Base-by-base conservation (phyloP, 1,140 invertebrate genomes). In the Dendroctonus valens region DNA sequence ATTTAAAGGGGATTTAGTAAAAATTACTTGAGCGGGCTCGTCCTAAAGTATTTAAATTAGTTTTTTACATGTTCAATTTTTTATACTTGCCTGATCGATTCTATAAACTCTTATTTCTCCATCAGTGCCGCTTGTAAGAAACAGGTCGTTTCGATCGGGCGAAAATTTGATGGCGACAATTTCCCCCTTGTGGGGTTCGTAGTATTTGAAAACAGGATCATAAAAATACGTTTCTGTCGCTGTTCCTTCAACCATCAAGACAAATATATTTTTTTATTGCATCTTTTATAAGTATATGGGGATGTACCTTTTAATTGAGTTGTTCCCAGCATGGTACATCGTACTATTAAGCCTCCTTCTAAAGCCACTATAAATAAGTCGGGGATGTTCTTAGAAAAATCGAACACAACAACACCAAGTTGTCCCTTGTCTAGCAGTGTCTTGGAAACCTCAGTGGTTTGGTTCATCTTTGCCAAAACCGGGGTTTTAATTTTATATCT, bases 321-420 rank as follows among this genome's bases (percentile, higher is more conserved):
- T 7, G 70, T 67, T 38, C 75, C 76, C n/a, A 75, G 52, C 11
- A 72, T 50, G 37, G 76, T 77, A 67, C 77, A 78, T 50, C 74
- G 70, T 14, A 74, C 70, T 12, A 78, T 57, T 11, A 73, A 52
- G 41, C 77, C 77, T 7, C 77, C 76, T 64, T 79, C 77, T 46
- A 70, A 65, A 5, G 71, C 77, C 11, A 77, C 71, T 12, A 78
- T 41, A 72, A 79, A 79, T 48, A 76, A 71, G 58, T 78, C 76
- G 4, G 69, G 70, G 6, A 69, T 41, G 62, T 74, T 72, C 62
- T 46, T 69, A 5, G 77, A 78, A 70, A 79, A 79, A 70, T 76
- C 73, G 57, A 79, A 79, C 42, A 69, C 65, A 14, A 73, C 63
- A n/a, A 79, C 66, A n/a, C 75, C 75, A 3, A 54, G 38, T 54